Conservation (phyloP, 2,888 invertebrate genomes). For the Meloe dianella region DNA sequence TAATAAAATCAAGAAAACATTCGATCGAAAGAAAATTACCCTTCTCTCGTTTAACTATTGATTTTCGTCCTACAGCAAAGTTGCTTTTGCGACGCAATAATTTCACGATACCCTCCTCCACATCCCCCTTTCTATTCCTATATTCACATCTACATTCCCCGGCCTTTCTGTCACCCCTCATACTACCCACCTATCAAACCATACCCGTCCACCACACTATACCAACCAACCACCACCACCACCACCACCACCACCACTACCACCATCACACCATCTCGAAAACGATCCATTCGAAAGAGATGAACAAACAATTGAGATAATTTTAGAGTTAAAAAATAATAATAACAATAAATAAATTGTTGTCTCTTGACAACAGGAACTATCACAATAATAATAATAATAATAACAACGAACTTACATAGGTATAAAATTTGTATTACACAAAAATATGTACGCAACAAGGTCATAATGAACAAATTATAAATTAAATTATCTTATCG, state of each 20-base stretch:
- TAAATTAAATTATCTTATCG: constrained; percentile 7
- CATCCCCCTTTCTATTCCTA: constrained; percentile 2
- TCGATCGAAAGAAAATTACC: constrained; percentile 23
- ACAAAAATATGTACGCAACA: not conserved
- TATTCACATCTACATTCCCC: constrained; percentile 9
- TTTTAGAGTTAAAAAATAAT: not conserved
- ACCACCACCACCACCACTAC: not conserved
- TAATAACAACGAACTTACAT: not conserved
- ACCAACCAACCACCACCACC: not conserved
- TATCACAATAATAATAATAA: not conserved
- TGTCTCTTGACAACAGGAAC: constrained; percentile 3
- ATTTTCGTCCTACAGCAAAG: constrained; percentile 47
- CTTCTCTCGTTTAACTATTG: constrained; percentile 45
- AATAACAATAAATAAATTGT: not conserved
- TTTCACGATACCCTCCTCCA: constrained; percentile 22
- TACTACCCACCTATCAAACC: not conserved
- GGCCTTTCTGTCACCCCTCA: constrained; percentile 6
- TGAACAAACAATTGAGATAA: not conserved
- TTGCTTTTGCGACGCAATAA: constrained; percentile 45
- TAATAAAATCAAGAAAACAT: constrained; percentile 21
- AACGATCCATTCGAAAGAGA: not conserved
- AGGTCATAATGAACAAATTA: constrained; percentile 2
- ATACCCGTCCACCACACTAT: not conserved
- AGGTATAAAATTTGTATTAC: not conserved
- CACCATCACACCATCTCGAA: not conserved